These are phyloP conservation scores for Orchesellides sinensis DNA, from an alignment of 2,888 invertebrate genomes.

Conservation along the genomic window DNA sequence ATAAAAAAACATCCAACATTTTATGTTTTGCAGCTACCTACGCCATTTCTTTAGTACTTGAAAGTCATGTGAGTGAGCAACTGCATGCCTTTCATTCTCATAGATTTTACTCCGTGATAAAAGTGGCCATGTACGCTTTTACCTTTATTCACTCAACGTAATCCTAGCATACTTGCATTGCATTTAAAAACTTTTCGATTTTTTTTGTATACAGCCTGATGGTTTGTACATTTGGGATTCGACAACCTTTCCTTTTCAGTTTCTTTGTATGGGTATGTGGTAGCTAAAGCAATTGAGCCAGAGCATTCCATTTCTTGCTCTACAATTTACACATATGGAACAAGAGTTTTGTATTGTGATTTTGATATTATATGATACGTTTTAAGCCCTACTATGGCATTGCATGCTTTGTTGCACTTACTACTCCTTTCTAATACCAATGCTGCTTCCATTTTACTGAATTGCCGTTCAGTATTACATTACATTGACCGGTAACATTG, in stretches of 20 bases:
- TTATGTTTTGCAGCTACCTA: neutral
- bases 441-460: too few species aligned
- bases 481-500: too few species aligned
- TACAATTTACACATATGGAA: neutral
- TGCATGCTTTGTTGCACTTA: neutral
- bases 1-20: too few species aligned
- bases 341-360: neutral
- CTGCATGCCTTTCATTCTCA: neutral
- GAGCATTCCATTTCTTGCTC: neutral
- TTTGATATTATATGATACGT: neutral
- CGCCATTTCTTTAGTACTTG: too few species aligned
- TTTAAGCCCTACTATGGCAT: neutral
- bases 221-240: slow-evolving; percentile 33
- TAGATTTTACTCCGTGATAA: slow-evolving; percentile 7
- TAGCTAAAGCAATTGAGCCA: slow-evolving; percentile 4
- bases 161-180: neutral
- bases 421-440: neutral
- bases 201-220: neutral
- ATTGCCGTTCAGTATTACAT: too few species aligned
- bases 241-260: slow-evolving; percentile 40
- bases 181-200: slow-evolving; percentile 8
- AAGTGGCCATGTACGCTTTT: neutral
- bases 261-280: slow-evolving; percentile 2
- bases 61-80: too few species aligned
- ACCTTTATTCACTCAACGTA: slow-evolving; percentile 17